A percentile compares a stretch with the other conserved stretches of the same genome.
These are phyloP conservation scores for Chymomyza costata DNA, from an alignment of 1,140 invertebrate genomes.

Conservation along the genomic window DNA sequence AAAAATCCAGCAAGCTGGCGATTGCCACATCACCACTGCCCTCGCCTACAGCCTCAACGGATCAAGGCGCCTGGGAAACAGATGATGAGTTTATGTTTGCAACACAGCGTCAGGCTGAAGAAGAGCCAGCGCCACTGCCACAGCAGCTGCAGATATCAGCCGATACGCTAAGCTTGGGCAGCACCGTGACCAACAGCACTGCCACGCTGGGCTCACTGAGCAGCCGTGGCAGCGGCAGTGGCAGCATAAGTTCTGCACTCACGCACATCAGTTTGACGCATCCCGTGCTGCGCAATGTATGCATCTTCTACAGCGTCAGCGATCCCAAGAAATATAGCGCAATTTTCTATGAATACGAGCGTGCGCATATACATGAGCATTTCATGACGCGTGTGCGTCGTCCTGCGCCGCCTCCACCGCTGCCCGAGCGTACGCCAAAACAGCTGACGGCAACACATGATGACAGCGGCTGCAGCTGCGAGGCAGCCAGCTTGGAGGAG, in stretches of 20 bases:
- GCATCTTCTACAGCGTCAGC: slow-evolving; percentile 56
- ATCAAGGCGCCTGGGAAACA: slow-evolving; percentile 70
- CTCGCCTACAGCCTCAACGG: slow-evolving; percentile 59
- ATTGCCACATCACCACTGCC: slow-evolving; percentile 42
- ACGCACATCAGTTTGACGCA: slow-evolving; percentile 29
- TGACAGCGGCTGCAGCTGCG: slow-evolving; percentile 55
- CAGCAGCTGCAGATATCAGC: background rate
- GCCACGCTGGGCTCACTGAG: slow-evolving; percentile 56
- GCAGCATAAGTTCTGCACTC: background rate
- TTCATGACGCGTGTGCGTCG: slow-evolving; percentile 55
- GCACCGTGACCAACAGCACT: slow-evolving; percentile 65
- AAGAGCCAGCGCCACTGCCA: slow-evolving; percentile 5
- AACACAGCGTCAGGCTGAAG: slow-evolving; percentile 12
- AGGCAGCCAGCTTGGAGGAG: slow-evolving; percentile 32
- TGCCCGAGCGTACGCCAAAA: background rate
- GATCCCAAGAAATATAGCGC: slow-evolving; percentile 60
- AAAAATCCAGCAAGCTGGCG: slow-evolving; percentile 19
- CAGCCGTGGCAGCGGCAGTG: slow-evolving; percentile 26
- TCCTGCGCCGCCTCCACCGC: slow-evolving; percentile 33
- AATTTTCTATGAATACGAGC: slow-evolving; percentile 68
- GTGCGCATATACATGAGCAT: slow-evolving; percentile 35
- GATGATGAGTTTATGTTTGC: slow-evolving; percentile 70
- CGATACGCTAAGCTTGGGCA: slow-evolving; percentile 53
- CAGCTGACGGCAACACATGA: slow-evolving; percentile 24
- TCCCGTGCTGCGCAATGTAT: slow-evolving; percentile 57